A percentile compares a stretch with the other conserved stretches of the same genome.
Evolutionary conservation across 2,888 invertebrate species (phyloP).

Genomic region (Nomada fucata): DNA sequence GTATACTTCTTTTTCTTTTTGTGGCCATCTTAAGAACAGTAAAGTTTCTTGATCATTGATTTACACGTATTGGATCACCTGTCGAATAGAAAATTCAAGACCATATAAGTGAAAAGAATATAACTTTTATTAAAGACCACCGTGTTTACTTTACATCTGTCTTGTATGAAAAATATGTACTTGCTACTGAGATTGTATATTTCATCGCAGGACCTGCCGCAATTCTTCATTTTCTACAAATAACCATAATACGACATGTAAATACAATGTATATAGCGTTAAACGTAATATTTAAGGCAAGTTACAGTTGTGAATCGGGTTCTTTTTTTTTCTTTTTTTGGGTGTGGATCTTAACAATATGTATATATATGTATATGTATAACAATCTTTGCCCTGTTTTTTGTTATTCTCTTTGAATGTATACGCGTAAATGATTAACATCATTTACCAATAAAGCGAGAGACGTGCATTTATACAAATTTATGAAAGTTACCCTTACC

Average conservation of each 20-base stretch:
- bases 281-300: slow-evolving; percentile 39
- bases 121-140: slow-evolving; percentile 58
- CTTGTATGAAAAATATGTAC: slow-evolving; percentile 63
- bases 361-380: slow-evolving; percentile 12
- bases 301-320: slow-evolving; percentile 37
- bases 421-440: slow-evolving; percentile 42
- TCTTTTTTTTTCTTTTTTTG: slow-evolving; percentile 1
- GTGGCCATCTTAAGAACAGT: background rate
- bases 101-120: slow-evolving; percentile 55
- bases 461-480: slow-evolving; percentile 43
- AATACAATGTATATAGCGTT: slow-evolving; percentile 65
- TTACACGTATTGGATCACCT: slow-evolving; percentile 14
- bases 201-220: slow-evolving; percentile 54
- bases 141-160: slow-evolving; percentile 52
- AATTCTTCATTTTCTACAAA: slow-evolving; percentile 60
- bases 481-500: slow-evolving; percentile 54
- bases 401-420: slow-evolving; percentile 28
- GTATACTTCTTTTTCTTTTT: slow-evolving; percentile 30
- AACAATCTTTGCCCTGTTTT: slow-evolving; percentile 25
- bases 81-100: slow-evolving; percentile 25
- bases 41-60: slow-evolving; percentile 7
- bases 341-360: slow-evolving; percentile 21
- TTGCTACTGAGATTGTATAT: slow-evolving; percentile 51
- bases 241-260: slow-evolving; percentile 58
- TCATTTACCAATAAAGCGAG: slow-evolving; percentile 41